These are phyloP conservation scores for Pimephales promelas DNA, from an alignment of 2,113 vertebrate species.

Conservation along the genomic window DNA sequence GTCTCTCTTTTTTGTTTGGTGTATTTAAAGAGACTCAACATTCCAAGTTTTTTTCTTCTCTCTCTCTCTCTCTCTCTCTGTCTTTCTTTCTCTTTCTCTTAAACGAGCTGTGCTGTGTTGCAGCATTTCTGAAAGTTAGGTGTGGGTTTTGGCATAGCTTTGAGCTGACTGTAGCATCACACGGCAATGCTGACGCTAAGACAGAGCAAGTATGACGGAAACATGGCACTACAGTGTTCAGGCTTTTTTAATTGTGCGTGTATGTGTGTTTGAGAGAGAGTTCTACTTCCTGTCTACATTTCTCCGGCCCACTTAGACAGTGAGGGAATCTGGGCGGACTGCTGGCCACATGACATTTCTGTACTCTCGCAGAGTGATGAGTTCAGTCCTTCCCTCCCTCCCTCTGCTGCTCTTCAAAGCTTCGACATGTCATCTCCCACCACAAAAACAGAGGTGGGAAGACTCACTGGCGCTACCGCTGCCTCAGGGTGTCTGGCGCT, in stretches of 20 bases:
- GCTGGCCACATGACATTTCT: slow-evolving; percentile 80
- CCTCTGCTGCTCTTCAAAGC: slow-evolving; percentile 81
- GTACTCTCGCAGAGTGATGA: slow-evolving; percentile 75
- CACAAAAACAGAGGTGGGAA: slow-evolving; percentile 89
- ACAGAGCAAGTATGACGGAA: slow-evolving; percentile 52
- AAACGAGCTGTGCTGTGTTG: slow-evolving; percentile 46
- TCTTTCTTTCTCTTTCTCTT: neutral
- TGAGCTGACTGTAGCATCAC: slow-evolving; percentile 44
- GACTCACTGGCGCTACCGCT: slow-evolving; percentile 84
- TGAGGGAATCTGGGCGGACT: slow-evolving; percentile 76
- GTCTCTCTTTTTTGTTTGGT: slow-evolving; percentile 48
- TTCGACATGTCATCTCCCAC: slow-evolving; percentile 84
- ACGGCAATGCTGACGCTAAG: slow-evolving; percentile 1
- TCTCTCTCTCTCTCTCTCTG: neutral
- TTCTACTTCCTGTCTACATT: slow-evolving; percentile 78
- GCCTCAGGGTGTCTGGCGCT: slow-evolving; percentile 86
- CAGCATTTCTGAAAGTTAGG: slow-evolving; percentile 35
- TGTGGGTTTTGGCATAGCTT: slow-evolving; percentile 46
- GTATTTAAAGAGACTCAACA: slow-evolving; percentile 48
- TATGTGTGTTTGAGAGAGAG: slow-evolving; percentile 41
- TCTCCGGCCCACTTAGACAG: slow-evolving; percentile 79
- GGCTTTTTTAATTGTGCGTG: neutral
- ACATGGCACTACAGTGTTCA: slow-evolving; percentile 12
- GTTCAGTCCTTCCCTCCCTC: slow-evolving; percentile 68
- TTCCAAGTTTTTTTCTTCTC: slow-evolving; percentile 36